A percentile compares a stretch with the other conserved stretches of the same genome.
Conservation (phyloP, 2,113 vertebrate species). For the Phrynocephalus versicolor region DNA sequence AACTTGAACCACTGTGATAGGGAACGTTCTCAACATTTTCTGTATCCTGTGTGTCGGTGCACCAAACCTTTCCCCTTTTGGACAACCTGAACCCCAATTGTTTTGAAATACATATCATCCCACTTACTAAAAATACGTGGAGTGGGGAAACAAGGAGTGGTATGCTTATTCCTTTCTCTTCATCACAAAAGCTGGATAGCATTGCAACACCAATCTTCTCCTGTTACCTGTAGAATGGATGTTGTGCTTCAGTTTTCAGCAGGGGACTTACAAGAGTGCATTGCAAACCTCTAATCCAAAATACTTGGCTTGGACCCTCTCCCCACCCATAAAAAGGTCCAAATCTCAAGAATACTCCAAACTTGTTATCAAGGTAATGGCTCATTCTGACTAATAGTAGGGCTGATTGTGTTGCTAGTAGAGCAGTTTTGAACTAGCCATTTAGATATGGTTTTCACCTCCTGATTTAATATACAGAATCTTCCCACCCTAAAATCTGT, state of each 20-base stretch:
- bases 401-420: neutral
- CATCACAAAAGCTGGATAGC: neutral
- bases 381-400: neutral
- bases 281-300: neutral
- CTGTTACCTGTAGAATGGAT: neutral
- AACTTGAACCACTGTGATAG: neutral
- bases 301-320: neutral
- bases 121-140: neutral
- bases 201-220: neutral
- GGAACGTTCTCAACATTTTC: neutral
- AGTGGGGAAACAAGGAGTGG: neutral
- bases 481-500: neutral
- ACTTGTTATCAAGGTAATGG: neutral
- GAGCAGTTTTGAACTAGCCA: neutral
- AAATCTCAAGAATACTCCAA: neutral
- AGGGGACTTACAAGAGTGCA: neutral
- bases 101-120: neutral
- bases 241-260: neutral
- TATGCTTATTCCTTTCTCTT: neutral
- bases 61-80: neutral
- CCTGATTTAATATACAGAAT: neutral
- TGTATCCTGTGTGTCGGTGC: neutral
- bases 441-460: neutral
- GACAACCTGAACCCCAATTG: neutral
- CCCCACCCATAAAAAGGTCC: neutral